Evolutionary conservation across 2,888 invertebrate genomes (phyloP).

Genomic region (Chrysina gloriosa): DNA sequence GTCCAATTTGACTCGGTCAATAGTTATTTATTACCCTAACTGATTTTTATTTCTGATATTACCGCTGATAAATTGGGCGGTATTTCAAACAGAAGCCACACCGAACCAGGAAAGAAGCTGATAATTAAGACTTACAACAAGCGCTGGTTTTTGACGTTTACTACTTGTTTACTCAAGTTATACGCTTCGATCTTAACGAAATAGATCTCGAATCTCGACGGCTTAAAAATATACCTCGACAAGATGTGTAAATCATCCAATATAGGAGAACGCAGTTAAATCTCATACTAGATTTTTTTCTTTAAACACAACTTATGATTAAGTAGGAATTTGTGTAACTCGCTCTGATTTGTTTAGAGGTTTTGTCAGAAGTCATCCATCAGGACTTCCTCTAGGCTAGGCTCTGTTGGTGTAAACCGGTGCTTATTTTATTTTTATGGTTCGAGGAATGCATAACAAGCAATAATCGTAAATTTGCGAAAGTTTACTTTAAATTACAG

Average conservation of each 20-base stretch:
- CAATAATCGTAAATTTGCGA: constrained; percentile 7
- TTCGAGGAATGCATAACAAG: background rate
- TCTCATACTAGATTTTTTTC: background rate
- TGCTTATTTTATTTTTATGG: constrained; percentile 2
- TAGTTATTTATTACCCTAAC: background rate
- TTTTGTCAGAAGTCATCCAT: constrained; percentile 25
- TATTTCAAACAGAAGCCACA: background rate
- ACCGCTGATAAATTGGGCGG: background rate
- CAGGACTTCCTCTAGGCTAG: constrained; percentile 6
- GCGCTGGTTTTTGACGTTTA: constrained; percentile 10
- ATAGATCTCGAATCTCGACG: background rate
- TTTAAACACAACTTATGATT: constrained; percentile 22
- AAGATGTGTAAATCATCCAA: constrained; percentile 4
- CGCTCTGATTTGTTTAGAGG: constrained; percentile 1
- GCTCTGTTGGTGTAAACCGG: background rate
- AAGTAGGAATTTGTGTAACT: constrained; percentile 18
- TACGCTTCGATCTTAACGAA: background rate
- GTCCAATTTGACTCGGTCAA: background rate
- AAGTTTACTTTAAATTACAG: constrained; percentile 2
- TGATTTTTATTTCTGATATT: background rate
- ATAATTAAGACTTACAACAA: constrained; percentile 5
- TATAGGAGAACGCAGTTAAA: background rate
- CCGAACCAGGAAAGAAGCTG: background rate
- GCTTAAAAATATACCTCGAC: constrained; percentile 4
- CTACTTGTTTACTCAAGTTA: constrained; percentile 15